Evolutionary conservation across 2,888 invertebrate genomes (phyloP).

Genomic region (Calephelis perditalis): DNA sequence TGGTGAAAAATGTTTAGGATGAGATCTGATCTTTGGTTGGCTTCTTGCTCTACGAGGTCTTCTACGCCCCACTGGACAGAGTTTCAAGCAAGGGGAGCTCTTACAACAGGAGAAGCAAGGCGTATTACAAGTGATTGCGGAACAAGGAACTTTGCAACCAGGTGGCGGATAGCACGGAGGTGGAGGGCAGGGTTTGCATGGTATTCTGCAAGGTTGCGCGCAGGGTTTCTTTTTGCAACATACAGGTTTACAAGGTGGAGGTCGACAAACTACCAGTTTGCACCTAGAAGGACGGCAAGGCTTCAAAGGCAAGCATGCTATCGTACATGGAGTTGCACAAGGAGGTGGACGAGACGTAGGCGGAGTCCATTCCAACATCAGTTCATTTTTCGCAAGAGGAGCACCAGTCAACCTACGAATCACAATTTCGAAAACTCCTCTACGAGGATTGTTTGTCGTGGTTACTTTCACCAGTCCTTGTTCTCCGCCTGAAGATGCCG

Average conservation of each 20-base stretch:
- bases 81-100: constrained; percentile 52
- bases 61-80: constrained; percentile 51
- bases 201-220: constrained; percentile 35
- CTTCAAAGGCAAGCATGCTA: constrained; percentile 32
- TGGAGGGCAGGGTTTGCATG: neutral
- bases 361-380: constrained; percentile 70
- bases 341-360: constrained; percentile 46
- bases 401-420: constrained; percentile 60
- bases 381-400: constrained; percentile 61
- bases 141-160: neutral
- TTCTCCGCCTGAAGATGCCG: constrained; percentile 40
- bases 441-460: constrained; percentile 53
- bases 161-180: constrained; percentile 27
- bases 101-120: constrained; percentile 41
- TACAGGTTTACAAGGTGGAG: constrained; percentile 42
- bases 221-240: constrained; percentile 42
- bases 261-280: constrained; percentile 47
- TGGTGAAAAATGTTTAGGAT: constrained; percentile 53
- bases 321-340: constrained; percentile 38
- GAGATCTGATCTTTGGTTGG: constrained; percentile 49
- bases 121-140: constrained; percentile 28
- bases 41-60: constrained; percentile 44
- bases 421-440: constrained; percentile 66
- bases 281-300: constrained; percentile 46
- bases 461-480: constrained; percentile 56